These are phyloP conservation scores for Mobula hypostoma DNA, from an alignment of 2,113 vertebrate genomes.

Conservation along the genomic window DNA sequence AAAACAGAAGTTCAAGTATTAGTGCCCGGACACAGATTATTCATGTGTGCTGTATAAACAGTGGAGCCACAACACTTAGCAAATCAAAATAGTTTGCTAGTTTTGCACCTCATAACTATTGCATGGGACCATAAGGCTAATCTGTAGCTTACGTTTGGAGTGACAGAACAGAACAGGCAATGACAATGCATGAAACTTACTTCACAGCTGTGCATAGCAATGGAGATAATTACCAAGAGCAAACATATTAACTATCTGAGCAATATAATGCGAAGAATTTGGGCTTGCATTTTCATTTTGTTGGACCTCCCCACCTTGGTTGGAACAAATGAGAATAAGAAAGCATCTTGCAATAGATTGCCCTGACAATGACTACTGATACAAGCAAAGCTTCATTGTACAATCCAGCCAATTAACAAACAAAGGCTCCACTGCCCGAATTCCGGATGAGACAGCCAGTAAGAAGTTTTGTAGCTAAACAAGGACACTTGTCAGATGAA, in stretches of 20 bases:
- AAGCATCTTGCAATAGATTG: background rate
- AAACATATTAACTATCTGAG: background rate
- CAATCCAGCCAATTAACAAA: background rate
- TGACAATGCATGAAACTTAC: background rate
- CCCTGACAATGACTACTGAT: background rate
- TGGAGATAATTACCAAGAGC: background rate
- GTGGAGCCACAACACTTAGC: no score
- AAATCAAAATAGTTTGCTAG: no score
- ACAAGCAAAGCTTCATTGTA: background rate
- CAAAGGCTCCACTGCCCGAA: background rate
- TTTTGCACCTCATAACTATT: no score
- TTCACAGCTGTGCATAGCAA: background rate
- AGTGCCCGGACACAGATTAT: no score
- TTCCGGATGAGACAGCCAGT: background rate
- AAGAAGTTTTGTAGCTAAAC: background rate
- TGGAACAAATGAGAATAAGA: background rate
- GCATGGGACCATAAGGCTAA: background rate
- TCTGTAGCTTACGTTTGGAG: background rate
- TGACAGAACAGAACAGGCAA: background rate
- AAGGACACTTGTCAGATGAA: background rate
- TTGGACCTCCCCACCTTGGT: background rate
- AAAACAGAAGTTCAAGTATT: no score
- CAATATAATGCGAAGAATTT: background rate
- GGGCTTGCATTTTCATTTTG: background rate
- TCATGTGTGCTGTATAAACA: no score